A percentile compares a stretch with the other conserved stretches of the same genome.
phyloP scores from a whole-genome alignment of 2,888 invertebrate genomes.

The Ormyrus labotus region DNA sequence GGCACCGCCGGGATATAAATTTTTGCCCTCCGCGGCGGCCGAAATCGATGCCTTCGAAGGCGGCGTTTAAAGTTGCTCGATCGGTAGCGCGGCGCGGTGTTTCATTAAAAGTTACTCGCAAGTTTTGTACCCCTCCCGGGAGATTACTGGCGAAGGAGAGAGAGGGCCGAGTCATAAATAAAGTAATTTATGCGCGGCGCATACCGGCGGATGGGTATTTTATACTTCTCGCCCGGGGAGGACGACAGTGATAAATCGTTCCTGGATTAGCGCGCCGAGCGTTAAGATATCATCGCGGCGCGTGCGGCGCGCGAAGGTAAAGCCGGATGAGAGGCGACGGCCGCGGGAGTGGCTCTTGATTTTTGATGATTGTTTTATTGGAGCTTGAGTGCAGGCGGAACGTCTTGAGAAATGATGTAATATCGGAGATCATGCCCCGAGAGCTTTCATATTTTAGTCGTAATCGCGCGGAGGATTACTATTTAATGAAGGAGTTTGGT shows the following conservation, averaged over 20 bases:
- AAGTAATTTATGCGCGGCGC: constrained; percentile 47
- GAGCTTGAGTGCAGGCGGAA: no score
- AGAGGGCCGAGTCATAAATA: constrained; percentile 27
- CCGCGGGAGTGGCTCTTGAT: no score
- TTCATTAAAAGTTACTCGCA: constrained; percentile 45
- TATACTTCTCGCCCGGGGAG: constrained; percentile 9
- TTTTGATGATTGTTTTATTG: no score
- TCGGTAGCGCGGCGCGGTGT: background rate
- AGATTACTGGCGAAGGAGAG: constrained; percentile 7
- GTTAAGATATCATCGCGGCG: constrained; percentile 34
- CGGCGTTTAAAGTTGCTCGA: no score
- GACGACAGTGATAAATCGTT: constrained; percentile 37
- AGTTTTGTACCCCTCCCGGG: constrained; percentile 2
- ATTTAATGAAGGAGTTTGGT: no score
- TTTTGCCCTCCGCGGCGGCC: no score
- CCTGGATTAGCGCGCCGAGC: constrained; percentile 19
- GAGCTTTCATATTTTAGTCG: no score
- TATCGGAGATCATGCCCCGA: no score
- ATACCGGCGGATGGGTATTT: constrained; percentile 33
- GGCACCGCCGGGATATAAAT: no score
- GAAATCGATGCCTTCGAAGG: no score
- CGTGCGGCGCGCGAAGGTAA: background rate
- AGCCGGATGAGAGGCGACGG: background rate
- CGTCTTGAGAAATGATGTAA: no score
- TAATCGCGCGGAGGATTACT: no score